phyloP scores from a whole-genome alignment of 1,140 invertebrate genomes.

The Neodiprion fabricii region DNA sequence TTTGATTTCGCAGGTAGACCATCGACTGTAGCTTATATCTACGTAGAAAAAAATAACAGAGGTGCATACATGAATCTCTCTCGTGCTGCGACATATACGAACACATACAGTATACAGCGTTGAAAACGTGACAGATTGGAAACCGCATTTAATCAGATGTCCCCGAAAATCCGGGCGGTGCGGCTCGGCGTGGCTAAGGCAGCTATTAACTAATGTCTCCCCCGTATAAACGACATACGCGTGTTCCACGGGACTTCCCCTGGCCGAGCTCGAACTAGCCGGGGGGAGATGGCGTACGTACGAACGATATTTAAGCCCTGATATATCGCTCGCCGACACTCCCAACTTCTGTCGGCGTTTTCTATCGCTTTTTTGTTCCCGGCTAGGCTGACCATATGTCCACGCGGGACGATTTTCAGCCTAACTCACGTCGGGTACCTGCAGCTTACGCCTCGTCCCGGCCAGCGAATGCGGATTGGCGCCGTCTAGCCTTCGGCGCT shows the following conservation, averaged over 20 bases:
- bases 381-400: slow-evolving; percentile 60
- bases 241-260: slow-evolving; percentile 30
- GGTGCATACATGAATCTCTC: too few relatives aligned
- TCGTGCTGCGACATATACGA: too few relatives aligned
- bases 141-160: slow-evolving; percentile 57
- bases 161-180: slow-evolving; percentile 19
- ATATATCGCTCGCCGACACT: slow-evolving; percentile 62
- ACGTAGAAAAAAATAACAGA: too few relatives aligned
- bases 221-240: slow-evolving; percentile 25
- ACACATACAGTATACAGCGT: not conserved
- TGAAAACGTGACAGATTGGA: slow-evolving; percentile 62
- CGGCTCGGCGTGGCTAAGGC: slow-evolving; percentile 30
- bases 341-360: slow-evolving; percentile 62
- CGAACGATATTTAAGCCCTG: slow-evolving; percentile 56
- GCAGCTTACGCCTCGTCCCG: not conserved
- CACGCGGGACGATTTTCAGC: slow-evolving; percentile 35
- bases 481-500: too few relatives aligned
- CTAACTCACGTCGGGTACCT: not conserved
- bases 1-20: too few relatives aligned
- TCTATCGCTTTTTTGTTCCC: slow-evolving; percentile 54
- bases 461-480: too few relatives aligned
- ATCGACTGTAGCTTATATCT: too few relatives aligned
- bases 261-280: not conserved
- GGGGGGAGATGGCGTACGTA: not conserved
- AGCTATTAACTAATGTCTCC: slow-evolving; percentile 60